Base-by-base conservation (phyloP, 2,797 vertebrate genomes). In the Phoebastria nigripes region DNA sequence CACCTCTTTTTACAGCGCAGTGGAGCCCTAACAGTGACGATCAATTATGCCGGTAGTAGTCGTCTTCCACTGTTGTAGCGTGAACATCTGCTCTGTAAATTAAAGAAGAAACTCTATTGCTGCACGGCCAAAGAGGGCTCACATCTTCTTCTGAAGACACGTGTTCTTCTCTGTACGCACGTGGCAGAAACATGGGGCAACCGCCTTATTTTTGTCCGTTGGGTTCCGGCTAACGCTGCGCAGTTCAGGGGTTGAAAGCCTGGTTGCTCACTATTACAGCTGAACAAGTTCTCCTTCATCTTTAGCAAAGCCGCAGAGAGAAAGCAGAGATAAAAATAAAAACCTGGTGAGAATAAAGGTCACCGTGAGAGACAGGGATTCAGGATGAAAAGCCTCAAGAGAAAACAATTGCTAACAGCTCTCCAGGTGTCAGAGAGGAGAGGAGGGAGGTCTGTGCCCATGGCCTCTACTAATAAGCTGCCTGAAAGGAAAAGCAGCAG, bases 271-370 rank as follows among this genome's bases (percentile, higher is more conserved):
- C 21, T n/a, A 2, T 44, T 66, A 19, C 46, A 42, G 58, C 33
- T 2, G 21, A 67, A 71, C 4, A 8, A 80, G 47, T 26, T 78
- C 82, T 46, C 74, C 88, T 88, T 82, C 82, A 17, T 82, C 85
- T 70, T 56, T 18, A 65, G 70, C 87, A 65, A 39, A 94, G 65
- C 76, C 89, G 78, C 22, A 1, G 18, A 47, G 31, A 65, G 80
- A 66, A 84, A 76, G 47, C 42, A 12, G 82, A 80, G 89, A 91
- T 63, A 41, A 94, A 89, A 92, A 91, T 79, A 82, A 91, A 84
- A 93, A 29, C 71, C 52, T 31, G 39, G 25, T 41, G 78, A 84
- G 83, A 88, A 80, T 47, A 89, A 85, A 89, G 84, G 86, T 91
- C 76, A 20, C 28, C 1, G 1, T 0, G 37, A 67, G 69, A 86